Conservation (phyloP, 2,113 vertebrate genomes). For the Lampris megalopsis region DNA sequence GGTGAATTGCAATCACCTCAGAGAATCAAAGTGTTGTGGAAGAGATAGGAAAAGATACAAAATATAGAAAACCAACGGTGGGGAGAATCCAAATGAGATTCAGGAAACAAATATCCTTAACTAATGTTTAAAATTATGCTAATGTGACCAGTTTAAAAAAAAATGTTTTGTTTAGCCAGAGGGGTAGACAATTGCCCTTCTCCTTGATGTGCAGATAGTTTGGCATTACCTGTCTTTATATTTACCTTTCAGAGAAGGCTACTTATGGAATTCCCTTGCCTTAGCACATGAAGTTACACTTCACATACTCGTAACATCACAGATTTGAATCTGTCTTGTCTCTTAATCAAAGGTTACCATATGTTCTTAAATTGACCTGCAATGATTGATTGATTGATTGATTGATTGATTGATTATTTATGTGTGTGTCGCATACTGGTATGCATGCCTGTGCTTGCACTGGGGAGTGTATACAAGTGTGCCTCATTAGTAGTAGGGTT, state of each 20-base stretch:
- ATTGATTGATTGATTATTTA: background rate
- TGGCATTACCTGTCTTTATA: no score
- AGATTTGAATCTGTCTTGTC: no score
- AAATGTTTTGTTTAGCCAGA: no score
- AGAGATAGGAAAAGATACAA: slow-evolving; percentile 22
- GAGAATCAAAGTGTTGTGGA: slow-evolving; percentile 40
- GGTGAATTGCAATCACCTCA: slow-evolving; percentile 20
- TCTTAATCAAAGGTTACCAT: no score
- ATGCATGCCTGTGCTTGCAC: background rate
- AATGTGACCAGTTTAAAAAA: background rate
- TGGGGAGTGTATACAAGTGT: background rate
- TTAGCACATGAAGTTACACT: no score
- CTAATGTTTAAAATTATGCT: background rate
- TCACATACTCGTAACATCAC: no score
- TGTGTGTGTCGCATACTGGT: background rate
- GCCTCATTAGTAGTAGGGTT: background rate
- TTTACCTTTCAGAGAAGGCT: no score
- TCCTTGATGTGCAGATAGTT: no score
- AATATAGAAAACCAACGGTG: slow-evolving; percentile 2
- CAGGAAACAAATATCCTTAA: background rate
- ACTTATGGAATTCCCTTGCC: no score
- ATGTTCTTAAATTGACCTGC: no score
- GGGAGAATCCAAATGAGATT: slow-evolving; percentile 4
- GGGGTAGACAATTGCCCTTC: no score
- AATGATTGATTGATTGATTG: no score